Base-by-base conservation (phyloP, 2,888 invertebrate genomes). In the Mamestra brassicae region DNA sequence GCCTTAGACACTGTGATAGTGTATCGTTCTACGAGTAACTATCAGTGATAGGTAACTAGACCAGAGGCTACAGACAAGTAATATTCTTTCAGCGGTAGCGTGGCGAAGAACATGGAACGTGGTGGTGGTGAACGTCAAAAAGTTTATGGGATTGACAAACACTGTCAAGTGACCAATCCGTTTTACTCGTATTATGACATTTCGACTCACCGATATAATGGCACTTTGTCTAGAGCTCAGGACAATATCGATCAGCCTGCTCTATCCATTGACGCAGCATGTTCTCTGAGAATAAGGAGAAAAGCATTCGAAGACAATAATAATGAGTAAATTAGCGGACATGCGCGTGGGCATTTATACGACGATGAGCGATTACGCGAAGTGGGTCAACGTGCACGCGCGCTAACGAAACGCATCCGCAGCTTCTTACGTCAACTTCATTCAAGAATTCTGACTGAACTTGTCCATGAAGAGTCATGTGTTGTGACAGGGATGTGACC, bases 351-450 rank as follows among this genome's bases (percentile, higher is more conserved):
- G 57, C 78, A 55, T 10, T 17, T 69, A 63, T 45, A 55, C 76
- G 60, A 38, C 61, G 52, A 78, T 58, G 58, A 63, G 58, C 58
- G 42, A 70, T 70, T 78, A 58, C 42, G 15, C 5, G 54, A 65
- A 62, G 5, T 78, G 50, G 83, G 70, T 78, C 83, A 78, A 83
- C 68, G 78, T 58, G 52, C 78, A 55, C 61, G 26, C 17, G 61
- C 26, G 10, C 67, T 78, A 82, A 78, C 78, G 62, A 67, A 52
- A 61, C 52, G 57, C 83, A 62, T 78, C 78, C 83, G 78, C 83
- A 15, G 52, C 52, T 13, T 26, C 45, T 47, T 55, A 47, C 36
- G 10, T 36, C 17, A 4, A 42, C 50, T 47, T 45, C 63, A 74
- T 74, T 74, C 63, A 74, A 57, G 34, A 52, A 45, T 10, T 42